Conservation (phyloP, 2,888 invertebrate species). For the Theodoxus fluviatilis region DNA sequence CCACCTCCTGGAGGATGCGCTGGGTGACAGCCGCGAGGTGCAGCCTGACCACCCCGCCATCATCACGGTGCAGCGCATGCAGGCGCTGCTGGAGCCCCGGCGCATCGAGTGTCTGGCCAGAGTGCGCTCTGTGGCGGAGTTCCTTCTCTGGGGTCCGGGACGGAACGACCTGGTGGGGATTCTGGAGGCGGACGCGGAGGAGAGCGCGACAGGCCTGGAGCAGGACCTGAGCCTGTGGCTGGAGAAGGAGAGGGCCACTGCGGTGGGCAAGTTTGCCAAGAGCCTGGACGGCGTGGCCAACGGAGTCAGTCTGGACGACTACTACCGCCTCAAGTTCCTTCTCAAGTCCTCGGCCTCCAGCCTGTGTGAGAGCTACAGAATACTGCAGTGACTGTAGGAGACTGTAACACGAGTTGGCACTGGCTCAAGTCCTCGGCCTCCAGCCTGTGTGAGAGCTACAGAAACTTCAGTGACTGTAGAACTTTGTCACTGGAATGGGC, state of each 20-base stretch:
- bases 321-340: slow-evolving; percentile 56
- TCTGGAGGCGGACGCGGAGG: slow-evolving; percentile 31
- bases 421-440: slow-evolving; percentile 53
- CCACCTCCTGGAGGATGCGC: slow-evolving; percentile 42
- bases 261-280: slow-evolving; percentile 48
- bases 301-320: slow-evolving; percentile 46
- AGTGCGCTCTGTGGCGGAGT: slow-evolving; percentile 53
- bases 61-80: slow-evolving; percentile 38
- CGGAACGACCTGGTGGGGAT: slow-evolving; percentile 1
- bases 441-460: slow-evolving; percentile 52
- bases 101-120: slow-evolving; percentile 49
- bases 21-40: slow-evolving; percentile 33
- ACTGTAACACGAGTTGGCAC: too few species aligned
- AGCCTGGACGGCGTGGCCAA: slow-evolving; percentile 34
- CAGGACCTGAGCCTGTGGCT: slow-evolving; percentile 54
- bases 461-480: too few species aligned
- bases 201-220: slow-evolving; percentile 39
- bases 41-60: slow-evolving; percentile 26
- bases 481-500: too few species aligned
- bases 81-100: slow-evolving; percentile 43
- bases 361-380: slow-evolving; percentile 52
- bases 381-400: too few species aligned
- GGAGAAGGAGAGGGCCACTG: slow-evolving; percentile 46
- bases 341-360: slow-evolving; percentile 53
- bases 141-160: slow-evolving; percentile 54